phyloP scores from a whole-genome alignment of 35 echinoderm and acorn worm genomes.

The Diadema setosum region DNA sequence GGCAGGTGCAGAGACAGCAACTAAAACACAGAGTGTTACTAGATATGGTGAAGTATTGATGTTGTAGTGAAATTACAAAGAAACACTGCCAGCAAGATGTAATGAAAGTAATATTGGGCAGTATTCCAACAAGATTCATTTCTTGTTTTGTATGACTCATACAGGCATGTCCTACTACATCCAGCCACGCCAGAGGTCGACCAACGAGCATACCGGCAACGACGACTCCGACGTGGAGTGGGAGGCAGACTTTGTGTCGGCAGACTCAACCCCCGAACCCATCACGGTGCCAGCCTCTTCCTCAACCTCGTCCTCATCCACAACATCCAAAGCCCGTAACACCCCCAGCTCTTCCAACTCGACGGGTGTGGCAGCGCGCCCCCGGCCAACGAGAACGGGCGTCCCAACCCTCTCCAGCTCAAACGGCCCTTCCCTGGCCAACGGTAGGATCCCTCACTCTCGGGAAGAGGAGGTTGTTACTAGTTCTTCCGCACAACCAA shows the following conservation, averaged over 20 bases:
- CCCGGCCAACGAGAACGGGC: background rate
- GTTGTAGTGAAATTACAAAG: no score
- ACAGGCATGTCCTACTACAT: background rate
- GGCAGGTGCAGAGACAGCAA: no score
- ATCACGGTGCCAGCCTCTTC: background rate
- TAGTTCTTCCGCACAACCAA: background rate
- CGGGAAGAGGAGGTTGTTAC: background rate
- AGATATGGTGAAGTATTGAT: no score
- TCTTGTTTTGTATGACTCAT: background rate
- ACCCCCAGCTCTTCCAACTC: background rate
- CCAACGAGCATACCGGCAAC: background rate
- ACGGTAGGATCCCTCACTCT: background rate
- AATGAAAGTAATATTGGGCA: no score
- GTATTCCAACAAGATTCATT: no score
- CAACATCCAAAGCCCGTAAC: background rate
- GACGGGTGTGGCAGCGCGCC: background rate
- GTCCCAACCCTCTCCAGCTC: background rate
- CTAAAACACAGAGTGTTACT: no score
- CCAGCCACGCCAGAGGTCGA: background rate
- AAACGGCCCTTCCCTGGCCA: background rate
- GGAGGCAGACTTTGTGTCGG: background rate
- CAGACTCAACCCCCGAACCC: background rate
- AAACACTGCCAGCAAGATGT: no score
- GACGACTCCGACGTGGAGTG: conserved; percentile 6
- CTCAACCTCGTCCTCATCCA: background rate